Evolutionary conservation across 1,140 invertebrate genomes (phyloP).

Genomic region (Microvelia longipes): DNA sequence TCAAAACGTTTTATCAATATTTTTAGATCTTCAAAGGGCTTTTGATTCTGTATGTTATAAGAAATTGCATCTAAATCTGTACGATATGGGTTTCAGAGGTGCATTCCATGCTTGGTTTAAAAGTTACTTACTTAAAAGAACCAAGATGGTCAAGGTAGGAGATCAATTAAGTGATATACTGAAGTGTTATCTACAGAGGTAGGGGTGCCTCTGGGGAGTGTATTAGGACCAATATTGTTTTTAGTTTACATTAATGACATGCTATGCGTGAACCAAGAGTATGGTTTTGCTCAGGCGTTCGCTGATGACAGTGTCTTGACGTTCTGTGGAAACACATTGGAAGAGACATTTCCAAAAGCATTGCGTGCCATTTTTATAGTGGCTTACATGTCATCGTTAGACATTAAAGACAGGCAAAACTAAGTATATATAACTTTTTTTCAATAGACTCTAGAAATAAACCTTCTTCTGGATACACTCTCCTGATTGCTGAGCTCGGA

Average conservation of each 20-base stretch:
- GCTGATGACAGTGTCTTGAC: not conserved
- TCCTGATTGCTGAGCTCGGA: no score
- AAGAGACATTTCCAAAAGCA: not conserved
- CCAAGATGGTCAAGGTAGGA: not conserved
- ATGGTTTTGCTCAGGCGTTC: not conserved
- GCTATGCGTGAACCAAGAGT: not conserved
- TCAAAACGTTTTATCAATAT: not conserved
- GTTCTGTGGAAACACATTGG: not conserved
- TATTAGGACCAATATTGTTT: not conserved
- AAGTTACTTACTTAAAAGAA: not conserved
- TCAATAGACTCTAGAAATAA: no score
- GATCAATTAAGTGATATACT: not conserved
- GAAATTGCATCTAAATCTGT: not conserved
- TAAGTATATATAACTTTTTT: not conserved
- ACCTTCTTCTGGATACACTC: no score
- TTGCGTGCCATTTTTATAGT: not conserved
- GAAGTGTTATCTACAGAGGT: not conserved
- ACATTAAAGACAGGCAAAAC: not conserved
- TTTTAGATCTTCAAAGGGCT: not conserved
- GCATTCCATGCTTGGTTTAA: not conserved
- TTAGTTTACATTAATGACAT: not conserved
- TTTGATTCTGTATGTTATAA: not conserved
- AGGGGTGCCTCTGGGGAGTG: not conserved
- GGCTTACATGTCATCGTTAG: not conserved
- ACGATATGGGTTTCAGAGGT: not conserved